phyloP scores from a whole-genome alignment of 2,888 invertebrate genomes.

The Leptinotarsa tumamoca region DNA sequence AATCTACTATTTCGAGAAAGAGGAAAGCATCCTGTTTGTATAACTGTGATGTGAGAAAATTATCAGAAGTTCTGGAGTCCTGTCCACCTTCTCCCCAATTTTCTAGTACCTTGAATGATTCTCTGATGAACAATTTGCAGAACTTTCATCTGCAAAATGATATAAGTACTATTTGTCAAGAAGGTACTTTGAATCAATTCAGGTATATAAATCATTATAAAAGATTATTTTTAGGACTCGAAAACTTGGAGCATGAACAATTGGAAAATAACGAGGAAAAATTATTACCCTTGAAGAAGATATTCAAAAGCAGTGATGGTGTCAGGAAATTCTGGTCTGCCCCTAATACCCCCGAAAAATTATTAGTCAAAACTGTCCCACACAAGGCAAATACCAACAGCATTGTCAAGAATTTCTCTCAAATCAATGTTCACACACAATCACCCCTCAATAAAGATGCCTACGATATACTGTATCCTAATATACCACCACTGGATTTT shows the following conservation, averaged over 20 bases:
- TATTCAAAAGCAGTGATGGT: conserved; percentile 23
- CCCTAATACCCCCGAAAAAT: conserved; percentile 51
- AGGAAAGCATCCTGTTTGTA: conserved; percentile 51
- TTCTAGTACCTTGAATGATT: conserved; percentile 61
- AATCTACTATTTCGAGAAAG: conserved; percentile 50
- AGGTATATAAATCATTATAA: not conserved
- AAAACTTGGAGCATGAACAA: conserved; percentile 1
- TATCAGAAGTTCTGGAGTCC: conserved; percentile 49
- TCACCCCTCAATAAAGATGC: conserved; percentile 56
- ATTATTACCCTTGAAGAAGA: conserved; percentile 24
- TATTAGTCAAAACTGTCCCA: conserved; percentile 12
- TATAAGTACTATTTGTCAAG: conserved; percentile 21
- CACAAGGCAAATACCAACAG: conserved; percentile 41
- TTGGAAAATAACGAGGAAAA: conserved; percentile 1
- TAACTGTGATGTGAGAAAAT: conserved; percentile 39
- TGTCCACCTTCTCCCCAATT: conserved; percentile 50
- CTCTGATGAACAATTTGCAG: conserved; percentile 57
- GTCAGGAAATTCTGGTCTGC: conserved; percentile 40
- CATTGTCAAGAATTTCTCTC: conserved; percentile 50
- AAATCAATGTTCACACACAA: conserved; percentile 49
- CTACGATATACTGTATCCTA: conserved; percentile 60
- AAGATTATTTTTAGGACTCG: not conserved
- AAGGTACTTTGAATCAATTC: conserved; percentile 15
- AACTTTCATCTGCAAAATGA: conserved; percentile 48
- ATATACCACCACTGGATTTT: conserved; percentile 48